Evolutionary conservation across 2,797 vertebrate genomes (phyloP).

Genomic region (Mycteria americana): DNA sequence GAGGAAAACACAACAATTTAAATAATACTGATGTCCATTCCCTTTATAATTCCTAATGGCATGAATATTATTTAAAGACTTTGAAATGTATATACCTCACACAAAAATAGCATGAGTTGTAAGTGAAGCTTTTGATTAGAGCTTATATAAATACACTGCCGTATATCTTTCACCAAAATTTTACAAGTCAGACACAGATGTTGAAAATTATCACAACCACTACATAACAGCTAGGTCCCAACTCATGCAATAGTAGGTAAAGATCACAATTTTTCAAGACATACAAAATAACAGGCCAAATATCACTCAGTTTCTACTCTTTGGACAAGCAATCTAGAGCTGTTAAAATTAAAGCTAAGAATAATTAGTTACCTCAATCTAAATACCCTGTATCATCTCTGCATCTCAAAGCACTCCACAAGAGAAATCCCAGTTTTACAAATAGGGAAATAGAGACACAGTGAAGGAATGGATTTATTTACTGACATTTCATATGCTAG

Average conservation of each 20-base stretch:
- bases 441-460: neutral
- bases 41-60: conserved; percentile 1
- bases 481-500: neutral
- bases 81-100: neutral
- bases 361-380: neutral
- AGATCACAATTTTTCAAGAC: neutral
- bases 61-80: conserved; percentile 5
- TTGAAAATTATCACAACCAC: neutral
- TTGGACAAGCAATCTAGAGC: neutral
- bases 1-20: conserved; percentile 28
- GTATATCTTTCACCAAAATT: neutral
- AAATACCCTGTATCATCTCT: neutral
- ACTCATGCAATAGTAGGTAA: neutral
- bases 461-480: neutral
- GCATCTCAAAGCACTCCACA: neutral
- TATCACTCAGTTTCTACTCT: neutral
- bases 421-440: neutral
- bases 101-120: neutral
- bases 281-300: neutral
- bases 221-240: neutral
- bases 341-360: neutral
- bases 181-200: neutral
- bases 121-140: neutral
- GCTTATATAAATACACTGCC: neutral
- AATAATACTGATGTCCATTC: conserved; percentile 6